Base-by-base conservation (phyloP, 2,888 invertebrate species). In the Volucella zonaria region DNA sequence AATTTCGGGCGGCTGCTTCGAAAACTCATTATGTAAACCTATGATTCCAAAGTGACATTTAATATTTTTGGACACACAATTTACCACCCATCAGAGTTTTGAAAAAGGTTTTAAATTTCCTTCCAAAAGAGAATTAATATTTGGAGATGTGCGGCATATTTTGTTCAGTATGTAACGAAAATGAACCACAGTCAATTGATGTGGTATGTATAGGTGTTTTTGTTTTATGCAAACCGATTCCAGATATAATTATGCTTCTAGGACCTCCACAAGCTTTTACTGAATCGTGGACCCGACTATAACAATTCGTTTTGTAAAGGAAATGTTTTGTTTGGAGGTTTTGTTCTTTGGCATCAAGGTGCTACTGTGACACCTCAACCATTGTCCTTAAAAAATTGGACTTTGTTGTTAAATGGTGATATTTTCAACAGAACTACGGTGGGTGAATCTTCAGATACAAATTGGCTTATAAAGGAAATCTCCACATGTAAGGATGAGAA, bases 401-500 rank as follows among this genome's bases (percentile, higher is more conserved):
- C 95, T 70, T 92, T 98, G 73, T 91, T 97, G 23, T 97, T 96
- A 93, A 98, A 98, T 93, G 98, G 98, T 40, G 98, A 99, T 92
- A 94, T 97, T 87, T 98, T 96, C 92, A 94, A 92, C 49, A 86
- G 93, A 87, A 90, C 92, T 42, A 91, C 92, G 89, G 87, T 89
- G 15, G 87, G 66, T 47, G 81, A 88, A 62, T 89, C 87, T 8
- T 93, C 94, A 83, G 95, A 95, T 88, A 94, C 95, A 0, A 88
- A 91, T 87, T 89, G 92, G 86, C 91, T 95, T 77, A 91, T 93
- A 88, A 88, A 92, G 2, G 90, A 88, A 78, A 75, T 94, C 3
- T 75, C 86, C 1, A 38, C 80, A 43, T 89, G 90, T 59, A 18
- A 89, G 79, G 80, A 82, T 40, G 89, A 91, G 9, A 74, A 87